A percentile compares a stretch with the other conserved stretches of the same genome.
phyloP scores from a whole-genome alignment of 2,113 vertebrate species.

The Cochlearius cochlearius region DNA sequence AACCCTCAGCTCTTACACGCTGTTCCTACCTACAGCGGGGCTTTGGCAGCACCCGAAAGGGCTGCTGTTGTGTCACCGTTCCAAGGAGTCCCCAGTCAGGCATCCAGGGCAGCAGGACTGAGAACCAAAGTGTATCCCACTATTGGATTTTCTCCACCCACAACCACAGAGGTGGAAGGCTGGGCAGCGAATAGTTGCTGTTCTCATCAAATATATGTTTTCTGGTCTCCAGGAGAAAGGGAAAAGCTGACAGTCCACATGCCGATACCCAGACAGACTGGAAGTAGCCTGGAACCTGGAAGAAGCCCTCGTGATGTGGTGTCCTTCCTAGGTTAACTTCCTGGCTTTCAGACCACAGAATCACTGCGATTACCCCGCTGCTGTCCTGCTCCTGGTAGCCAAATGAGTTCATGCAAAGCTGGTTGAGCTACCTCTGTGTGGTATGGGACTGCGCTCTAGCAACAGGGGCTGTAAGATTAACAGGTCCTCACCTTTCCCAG shows the following conservation, averaged over 20 bases:
- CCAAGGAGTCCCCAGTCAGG: neutral
- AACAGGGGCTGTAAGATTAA: neutral
- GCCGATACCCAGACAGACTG: neutral
- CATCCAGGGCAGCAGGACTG: neutral
- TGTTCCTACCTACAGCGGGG: neutral
- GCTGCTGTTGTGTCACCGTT: neutral
- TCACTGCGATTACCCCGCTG: neutral
- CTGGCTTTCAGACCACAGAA: neutral
- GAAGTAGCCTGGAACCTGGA: neutral
- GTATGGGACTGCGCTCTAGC: neutral
- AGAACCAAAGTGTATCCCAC: neutral
- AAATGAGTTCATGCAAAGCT: neutral
- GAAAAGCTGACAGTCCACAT: neutral
- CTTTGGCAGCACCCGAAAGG: neutral
- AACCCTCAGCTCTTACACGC: neutral
- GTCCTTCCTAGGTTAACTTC: neutral
- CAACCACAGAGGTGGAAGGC: neutral
- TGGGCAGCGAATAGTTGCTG: neutral
- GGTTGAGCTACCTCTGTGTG: neutral
- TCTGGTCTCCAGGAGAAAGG: neutral
- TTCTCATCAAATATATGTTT: neutral
- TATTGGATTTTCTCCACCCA: neutral
- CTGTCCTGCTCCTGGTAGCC: neutral
- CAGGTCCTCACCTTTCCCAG: neutral
- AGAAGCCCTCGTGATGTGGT: fast-evolving